Evolutionary conservation across 2,797 vertebrate genomes (phyloP).

Genomic region (Gymnodraco acuticeps): DNA sequence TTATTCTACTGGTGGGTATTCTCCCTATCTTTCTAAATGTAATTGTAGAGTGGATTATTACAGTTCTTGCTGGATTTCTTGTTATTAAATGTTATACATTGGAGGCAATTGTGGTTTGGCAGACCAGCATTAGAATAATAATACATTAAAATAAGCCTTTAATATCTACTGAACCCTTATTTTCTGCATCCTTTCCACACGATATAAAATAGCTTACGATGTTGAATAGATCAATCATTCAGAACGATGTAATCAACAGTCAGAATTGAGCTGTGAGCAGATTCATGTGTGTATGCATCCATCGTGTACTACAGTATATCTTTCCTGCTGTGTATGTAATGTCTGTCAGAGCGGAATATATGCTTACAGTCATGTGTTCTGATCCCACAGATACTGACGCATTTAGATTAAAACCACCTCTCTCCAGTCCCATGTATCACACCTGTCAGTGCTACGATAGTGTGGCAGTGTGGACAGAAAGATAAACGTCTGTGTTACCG

Average conservation of each 20-base stretch:
- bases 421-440: conserved; percentile 47
- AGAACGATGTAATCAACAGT: conserved; percentile 9
- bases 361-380: conserved; percentile 49
- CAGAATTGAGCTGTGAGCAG: conserved; percentile 26
- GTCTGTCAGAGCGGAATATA: conserved; percentile 50
- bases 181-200: conserved; percentile 5
- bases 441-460: conserved; percentile 36
- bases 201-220: background rate
- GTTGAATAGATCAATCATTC: conserved; percentile 5
- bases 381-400: conserved; percentile 56
- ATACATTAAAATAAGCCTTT: background rate
- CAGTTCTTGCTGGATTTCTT: background rate
- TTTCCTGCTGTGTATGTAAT: conserved; percentile 20
- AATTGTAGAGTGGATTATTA: background rate
- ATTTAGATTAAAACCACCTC: conserved; percentile 65
- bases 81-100: background rate
- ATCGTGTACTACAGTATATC: conserved; percentile 7
- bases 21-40: background rate
- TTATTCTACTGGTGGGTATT: background rate
- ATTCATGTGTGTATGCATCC: conserved; percentile 7
- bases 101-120: background rate
- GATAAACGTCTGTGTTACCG: conserved; percentile 49
- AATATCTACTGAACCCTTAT: background rate
- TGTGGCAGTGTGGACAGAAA: conserved; percentile 24
- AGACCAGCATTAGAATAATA: background rate